These are phyloP conservation scores for Pluvialis apricaria DNA, from an alignment of 2,113 vertebrate genomes.

Conservation along the genomic window DNA sequence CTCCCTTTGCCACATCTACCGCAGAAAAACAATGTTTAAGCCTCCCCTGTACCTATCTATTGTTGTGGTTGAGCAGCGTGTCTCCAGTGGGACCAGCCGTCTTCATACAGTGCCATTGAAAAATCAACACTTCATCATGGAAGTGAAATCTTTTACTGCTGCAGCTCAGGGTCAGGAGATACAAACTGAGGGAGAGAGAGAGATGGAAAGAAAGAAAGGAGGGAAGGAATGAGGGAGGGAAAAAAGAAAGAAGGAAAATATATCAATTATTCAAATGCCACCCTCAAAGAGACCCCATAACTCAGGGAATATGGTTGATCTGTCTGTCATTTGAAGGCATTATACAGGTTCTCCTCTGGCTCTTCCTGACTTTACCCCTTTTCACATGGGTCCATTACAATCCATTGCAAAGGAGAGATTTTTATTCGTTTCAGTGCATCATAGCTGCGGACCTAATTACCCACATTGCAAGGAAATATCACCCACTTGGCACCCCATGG, in stretches of 20 bases:
- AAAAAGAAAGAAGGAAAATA: background rate
- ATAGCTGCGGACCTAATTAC: fast-evolving
- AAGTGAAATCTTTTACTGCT: background rate
- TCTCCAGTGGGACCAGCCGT: background rate
- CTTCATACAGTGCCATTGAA: background rate
- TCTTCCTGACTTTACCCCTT: background rate
- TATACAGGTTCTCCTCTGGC: background rate
- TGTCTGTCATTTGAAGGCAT: background rate
- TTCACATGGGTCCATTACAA: background rate
- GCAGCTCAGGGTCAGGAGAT: background rate
- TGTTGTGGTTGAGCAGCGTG: background rate
- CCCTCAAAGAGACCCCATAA: background rate
- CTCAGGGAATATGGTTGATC: fast-evolving
- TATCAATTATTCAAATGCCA: background rate
- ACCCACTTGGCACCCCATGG: too few species aligned
- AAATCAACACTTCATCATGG: background rate
- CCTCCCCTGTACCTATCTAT: background rate
- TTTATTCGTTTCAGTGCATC: background rate
- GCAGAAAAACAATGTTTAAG: background rate
- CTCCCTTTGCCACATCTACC: background rate
- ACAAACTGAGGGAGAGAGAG: background rate
- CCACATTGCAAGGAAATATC: background rate
- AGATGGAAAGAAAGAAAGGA: background rate
- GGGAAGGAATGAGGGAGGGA: background rate
- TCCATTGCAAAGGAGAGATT: background rate